These are phyloP conservation scores for Misgurnus mizolepis DNA, from an alignment of 2,113 vertebrate species.

Conservation along the genomic window DNA sequence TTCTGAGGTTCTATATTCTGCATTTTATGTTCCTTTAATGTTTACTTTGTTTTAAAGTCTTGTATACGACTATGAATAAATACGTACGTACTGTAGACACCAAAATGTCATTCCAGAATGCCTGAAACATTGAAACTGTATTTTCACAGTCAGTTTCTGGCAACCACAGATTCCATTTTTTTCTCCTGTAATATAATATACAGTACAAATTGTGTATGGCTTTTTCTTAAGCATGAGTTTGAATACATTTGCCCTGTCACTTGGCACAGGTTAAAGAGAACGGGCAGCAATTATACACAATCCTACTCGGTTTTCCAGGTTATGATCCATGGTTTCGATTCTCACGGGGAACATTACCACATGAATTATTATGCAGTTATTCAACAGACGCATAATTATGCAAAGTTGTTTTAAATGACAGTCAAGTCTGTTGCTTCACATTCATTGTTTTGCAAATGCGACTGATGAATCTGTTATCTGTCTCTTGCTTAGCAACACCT, in stretches of 20 bases:
- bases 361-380: conserved; percentile 75
- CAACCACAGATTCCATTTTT: not conserved
- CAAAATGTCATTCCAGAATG: not conserved
- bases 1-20: no score
- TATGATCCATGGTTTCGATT: conserved; percentile 53
- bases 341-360: conserved; percentile 67
- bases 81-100: not conserved
- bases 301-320: conserved; percentile 49
- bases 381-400: conserved; percentile 75
- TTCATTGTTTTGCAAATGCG: conserved; percentile 76
- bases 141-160: no score
- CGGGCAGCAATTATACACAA: conserved; percentile 58
- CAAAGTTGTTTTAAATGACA: conserved; percentile 70
- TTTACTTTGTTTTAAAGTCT: no score
- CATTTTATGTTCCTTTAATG: no score
- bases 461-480: conserved; percentile 72
- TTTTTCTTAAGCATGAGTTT: conserved; percentile 50
- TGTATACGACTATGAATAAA: no score
- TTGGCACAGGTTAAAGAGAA: conserved; percentile 60
- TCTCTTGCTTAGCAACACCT: conserved; percentile 71
- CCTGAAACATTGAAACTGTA: no score
- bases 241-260: conserved; percentile 62
- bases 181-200: conserved; percentile 4
- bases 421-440: conserved; percentile 70
- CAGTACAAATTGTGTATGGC: conserved; percentile 44